These are phyloP conservation scores for Trichogramma dendrolimi DNA, from an alignment of 2,888 invertebrate genomes.

Conservation along the genomic window DNA sequence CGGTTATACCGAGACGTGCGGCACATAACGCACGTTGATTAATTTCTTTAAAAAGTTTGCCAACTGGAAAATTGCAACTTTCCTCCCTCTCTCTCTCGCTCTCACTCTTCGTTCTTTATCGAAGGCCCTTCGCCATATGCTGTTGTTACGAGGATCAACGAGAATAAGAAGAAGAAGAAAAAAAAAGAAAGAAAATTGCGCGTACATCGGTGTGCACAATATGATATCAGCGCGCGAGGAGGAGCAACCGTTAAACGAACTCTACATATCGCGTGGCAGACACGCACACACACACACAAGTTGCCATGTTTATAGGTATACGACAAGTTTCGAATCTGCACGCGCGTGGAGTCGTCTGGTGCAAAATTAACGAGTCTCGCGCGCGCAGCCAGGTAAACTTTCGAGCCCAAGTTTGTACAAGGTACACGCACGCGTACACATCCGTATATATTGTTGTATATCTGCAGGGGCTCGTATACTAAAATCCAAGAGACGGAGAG, in stretches of 20 bases:
- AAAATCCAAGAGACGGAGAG: too few relatives aligned
- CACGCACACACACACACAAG: slow-evolving; percentile 16
- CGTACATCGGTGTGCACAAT: too few relatives aligned
- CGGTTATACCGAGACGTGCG: not conserved
- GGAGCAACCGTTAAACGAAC: too few relatives aligned
- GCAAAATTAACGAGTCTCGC: slow-evolving; percentile 46
- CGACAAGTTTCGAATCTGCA: slow-evolving; percentile 37
- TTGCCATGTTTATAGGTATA: slow-evolving; percentile 20
- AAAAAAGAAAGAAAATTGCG: too few relatives aligned
- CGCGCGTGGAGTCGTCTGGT: slow-evolving; percentile 36
- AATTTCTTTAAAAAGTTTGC: slow-evolving; percentile 47
- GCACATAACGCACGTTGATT: slow-evolving; percentile 37
- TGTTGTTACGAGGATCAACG: too few relatives aligned
- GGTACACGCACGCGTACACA: too few relatives aligned
- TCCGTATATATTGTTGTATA: too few relatives aligned
- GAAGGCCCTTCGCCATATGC: too few relatives aligned
- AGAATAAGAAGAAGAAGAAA: too few relatives aligned
- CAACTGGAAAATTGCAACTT: not conserved
- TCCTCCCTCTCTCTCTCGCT: slow-evolving; percentile 4
- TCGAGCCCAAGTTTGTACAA: slow-evolving; percentile 27
- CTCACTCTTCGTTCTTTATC: not conserved
- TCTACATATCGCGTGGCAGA: slow-evolving; percentile 3
- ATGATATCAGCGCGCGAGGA: slow-evolving; percentile 8
- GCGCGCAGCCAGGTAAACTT: slow-evolving; percentile 41
- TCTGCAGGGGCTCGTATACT: too few relatives aligned